Evolutionary conservation across 2,113 vertebrate species (phyloP), one percentile per base, ranked within the genome.

Genomic region (Potamarius usumacintae): DNA sequence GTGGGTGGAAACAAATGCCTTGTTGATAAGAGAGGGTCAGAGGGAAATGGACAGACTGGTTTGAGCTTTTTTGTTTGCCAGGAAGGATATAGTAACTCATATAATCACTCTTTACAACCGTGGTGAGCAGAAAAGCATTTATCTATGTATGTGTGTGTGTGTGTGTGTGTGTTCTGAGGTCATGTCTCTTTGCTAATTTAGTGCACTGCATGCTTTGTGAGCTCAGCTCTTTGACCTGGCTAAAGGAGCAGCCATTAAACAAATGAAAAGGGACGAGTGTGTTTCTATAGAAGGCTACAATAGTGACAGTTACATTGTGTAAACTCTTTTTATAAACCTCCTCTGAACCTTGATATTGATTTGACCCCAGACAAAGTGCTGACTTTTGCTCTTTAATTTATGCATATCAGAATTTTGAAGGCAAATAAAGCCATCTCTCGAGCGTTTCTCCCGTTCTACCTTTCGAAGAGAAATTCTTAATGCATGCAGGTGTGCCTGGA

Each of bases 241-340:
- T 83, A 55, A 60, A 85, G 74, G 80, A 84, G 81, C 63, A 63
- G 42, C 58, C 86, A 88, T 88, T 82, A 86, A 86, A 90, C 74
- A 84, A 87, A 85, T 90, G 87, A 79, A 83, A 86, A 88, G 80
- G 65, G 78, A 74, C 58, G 63, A 77, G 82, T 74, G 25, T 76
- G 81, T 78, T 88, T 82, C 81, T 87, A 77, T 77, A 65, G 55
- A 65, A 8, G 8, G 30, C 48, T 9, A 88, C 87, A 90, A 88
- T 84, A 67, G 89, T 42, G 89, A 86, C 89, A 82, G 78, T 88
- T 84, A 80, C 86, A 81, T 77, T 80, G 82, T 89, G 74, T 83
- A 84, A 81, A 80, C 87, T 85, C 86, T 87, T 87, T 62, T 34
- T 53, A 82, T 85, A 85, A 86, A 87, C 72, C 85, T 82, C 77